Base-by-base conservation (phyloP, 2,113 vertebrate species). In the Aleadryas rufinucha region DNA sequence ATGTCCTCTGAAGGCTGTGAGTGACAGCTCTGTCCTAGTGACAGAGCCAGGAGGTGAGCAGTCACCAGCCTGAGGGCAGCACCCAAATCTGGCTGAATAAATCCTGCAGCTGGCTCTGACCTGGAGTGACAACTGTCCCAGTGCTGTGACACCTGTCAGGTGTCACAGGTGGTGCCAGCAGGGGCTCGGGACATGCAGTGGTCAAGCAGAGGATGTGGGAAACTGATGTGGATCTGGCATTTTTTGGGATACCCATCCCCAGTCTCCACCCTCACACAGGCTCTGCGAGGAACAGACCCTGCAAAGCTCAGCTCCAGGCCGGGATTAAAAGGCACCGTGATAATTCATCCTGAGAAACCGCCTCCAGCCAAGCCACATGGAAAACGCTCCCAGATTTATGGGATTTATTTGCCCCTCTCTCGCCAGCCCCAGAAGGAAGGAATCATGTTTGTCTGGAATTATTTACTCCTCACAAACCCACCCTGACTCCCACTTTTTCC, bases 41-140 rank as follows among this genome's bases (percentile, higher is more conserved):
- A 31, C 0, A 1, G 56, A 54, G 33, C 31, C 31, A 35, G 0
- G 4, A 16, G 41, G 15, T 35, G 27, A 6, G 35, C 5, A 4
- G 33, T 14, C 1, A 0, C 54, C 53, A 23, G 0, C 61, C 49
- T 19, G 15, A 47, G 11, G 52, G 30, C 64, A 77, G 37, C 17
- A n/a, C 23, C 23, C 13, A 6, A 68, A 64, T 24, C 10, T 56
- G 49, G 20, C 35, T 16, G 28, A 71, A 52, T 16, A 19, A 59
- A 26, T 20, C 27, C 37, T 63, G 44, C 56, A 74, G 47, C 74
- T 75, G 69, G 56, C 60, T 82, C 69, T 42, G 24, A 15, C 15
- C 9, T 11, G 13, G 24, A 35, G 31, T 7, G 12, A 53, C 66
- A 69, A 30, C 20, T 13, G 47, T 63, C 49, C 14, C 9, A 3